Evolutionary conservation across 2,888 invertebrate species (phyloP).

Genomic region (Ganaspis brasiliensis): DNA sequence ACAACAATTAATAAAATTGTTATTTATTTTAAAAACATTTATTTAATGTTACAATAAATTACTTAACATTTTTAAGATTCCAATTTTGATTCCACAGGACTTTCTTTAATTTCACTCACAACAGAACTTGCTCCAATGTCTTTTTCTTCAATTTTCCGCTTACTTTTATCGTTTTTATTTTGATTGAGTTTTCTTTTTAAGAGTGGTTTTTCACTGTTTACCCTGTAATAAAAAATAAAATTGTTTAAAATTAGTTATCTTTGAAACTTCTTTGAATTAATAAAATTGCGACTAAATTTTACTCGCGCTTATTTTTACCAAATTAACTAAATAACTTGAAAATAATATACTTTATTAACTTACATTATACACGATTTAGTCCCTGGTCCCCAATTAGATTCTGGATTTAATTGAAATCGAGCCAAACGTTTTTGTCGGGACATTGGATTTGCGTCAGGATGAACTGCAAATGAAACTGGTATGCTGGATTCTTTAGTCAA

Average conservation of each 20-base stretch:
- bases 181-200: constrained; percentile 60
- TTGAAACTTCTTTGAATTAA: too few relatives aligned
- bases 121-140: neutral
- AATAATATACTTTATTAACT: constrained; percentile 70
- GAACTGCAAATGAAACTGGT: constrained; percentile 82
- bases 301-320: too few relatives aligned
- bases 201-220: constrained; percentile 52
- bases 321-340: too few relatives aligned
- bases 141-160: constrained; percentile 5
- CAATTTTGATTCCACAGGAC: neutral
- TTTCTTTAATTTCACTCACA: neutral
- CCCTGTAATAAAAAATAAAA: constrained; percentile 46
- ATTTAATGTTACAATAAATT: constrained; percentile 31
- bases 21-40: constrained; percentile 30
- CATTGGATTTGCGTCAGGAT: constrained; percentile 89
- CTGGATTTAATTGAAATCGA: constrained; percentile 93
- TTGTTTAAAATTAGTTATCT: too few relatives aligned
- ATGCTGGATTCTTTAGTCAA: constrained; percentile 82
- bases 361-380: constrained; percentile 90
- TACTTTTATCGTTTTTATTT: constrained; percentile 82
- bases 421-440: constrained; percentile 88
- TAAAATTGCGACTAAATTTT: too few relatives aligned
- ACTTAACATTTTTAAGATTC: constrained; percentile 10
- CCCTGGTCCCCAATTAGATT: constrained; percentile 96
- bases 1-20: too few relatives aligned